phyloP scores from a whole-genome alignment of 1,140 invertebrate species.

The Myzus persicae region DNA sequence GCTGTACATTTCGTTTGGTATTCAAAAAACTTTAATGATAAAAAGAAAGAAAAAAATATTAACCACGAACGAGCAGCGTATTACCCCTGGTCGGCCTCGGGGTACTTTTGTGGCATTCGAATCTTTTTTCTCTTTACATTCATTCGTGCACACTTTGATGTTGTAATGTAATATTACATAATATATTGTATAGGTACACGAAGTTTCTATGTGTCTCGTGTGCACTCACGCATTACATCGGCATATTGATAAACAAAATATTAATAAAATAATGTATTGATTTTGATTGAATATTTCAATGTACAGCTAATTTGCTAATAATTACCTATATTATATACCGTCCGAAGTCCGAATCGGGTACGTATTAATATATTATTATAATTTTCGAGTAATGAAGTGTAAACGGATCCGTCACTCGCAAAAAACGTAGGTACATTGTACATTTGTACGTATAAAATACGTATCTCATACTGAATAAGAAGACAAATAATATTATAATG shows the following conservation, averaged over 20 bases:
- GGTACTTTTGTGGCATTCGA: not conserved
- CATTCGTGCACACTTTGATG: not conserved
- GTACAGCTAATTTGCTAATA: not conserved
- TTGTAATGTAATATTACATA: not conserved
- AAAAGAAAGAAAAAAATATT: conserved; percentile 32
- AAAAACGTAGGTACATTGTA: not conserved
- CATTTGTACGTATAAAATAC: too few relatives aligned
- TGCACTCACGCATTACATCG: not conserved
- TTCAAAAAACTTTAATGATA: conserved; percentile 53
- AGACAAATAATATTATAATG: too few relatives aligned
- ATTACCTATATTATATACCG: not conserved
- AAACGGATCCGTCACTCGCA: not conserved
- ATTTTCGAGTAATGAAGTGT: too few relatives aligned
- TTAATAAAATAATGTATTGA: not conserved
- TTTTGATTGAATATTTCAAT: not conserved
- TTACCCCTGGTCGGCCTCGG: not conserved
- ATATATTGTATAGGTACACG: not conserved
- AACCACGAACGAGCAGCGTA: conserved; percentile 1
- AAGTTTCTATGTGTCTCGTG: not conserved
- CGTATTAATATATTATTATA: not conserved
- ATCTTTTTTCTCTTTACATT: not conserved
- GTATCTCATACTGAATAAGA: too few relatives aligned
- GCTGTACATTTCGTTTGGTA: conserved; percentile 33
- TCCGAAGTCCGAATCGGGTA: not conserved
- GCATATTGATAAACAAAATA: not conserved